Evolutionary conservation across 2,888 invertebrate species (phyloP).

Genomic region (Spodoptera exigua): DNA sequence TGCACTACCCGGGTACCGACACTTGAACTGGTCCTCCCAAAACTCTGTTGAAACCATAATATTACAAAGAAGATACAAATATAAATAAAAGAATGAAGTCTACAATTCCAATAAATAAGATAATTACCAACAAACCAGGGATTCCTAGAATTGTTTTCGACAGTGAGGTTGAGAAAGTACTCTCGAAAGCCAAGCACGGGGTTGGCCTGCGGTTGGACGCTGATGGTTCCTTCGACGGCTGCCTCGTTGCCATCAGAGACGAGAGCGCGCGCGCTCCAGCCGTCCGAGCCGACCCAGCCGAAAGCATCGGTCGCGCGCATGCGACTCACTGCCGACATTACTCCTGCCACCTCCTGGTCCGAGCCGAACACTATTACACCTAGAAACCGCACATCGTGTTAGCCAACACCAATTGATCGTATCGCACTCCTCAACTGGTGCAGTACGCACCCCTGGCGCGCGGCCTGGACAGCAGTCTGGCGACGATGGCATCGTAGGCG

Average conservation of each 20-base stretch:
- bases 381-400: constrained; percentile 65
- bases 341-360: constrained; percentile 98
- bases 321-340: constrained; percentile 96
- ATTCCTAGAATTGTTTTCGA: constrained; percentile 96
- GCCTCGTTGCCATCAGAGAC: constrained; percentile 96
- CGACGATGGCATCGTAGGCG: constrained; percentile 96
- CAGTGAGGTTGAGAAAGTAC: constrained; percentile 95
- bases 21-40: constrained; percentile 98
- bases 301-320: constrained; percentile 95
- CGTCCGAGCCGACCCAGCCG: constrained; percentile 98
- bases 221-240: constrained; percentile 93
- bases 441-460: constrained; percentile 93
- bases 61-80: constrained; percentile 41
- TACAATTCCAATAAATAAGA: not conserved
- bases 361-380: constrained; percentile 98
- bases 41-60: constrained; percentile 90
- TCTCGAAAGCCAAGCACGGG: constrained; percentile 95
- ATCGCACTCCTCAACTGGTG: too few species aligned
- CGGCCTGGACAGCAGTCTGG: constrained; percentile 94
- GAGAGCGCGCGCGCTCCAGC: constrained; percentile 96
- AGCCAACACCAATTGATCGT: too few species aligned
- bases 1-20: constrained; percentile 94
- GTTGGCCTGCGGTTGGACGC: constrained; percentile 97
- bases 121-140: constrained; percentile 97
- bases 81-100: not conserved